phyloP scores from a whole-genome alignment of 2,113 vertebrate species.

The Podilymbus podiceps region DNA sequence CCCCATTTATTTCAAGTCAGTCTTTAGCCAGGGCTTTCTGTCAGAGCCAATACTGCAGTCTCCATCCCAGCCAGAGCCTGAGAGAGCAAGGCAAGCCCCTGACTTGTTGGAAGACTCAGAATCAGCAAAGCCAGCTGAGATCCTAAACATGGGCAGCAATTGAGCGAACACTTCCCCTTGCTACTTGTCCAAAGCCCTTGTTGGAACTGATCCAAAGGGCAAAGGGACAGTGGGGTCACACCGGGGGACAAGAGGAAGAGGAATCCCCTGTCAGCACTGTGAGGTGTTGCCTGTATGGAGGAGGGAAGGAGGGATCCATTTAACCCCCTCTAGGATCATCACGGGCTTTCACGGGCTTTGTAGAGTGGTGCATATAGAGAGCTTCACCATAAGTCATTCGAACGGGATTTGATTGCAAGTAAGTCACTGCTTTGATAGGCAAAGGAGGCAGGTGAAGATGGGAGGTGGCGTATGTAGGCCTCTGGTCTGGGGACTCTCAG shows the following conservation, averaged over 20 bases:
- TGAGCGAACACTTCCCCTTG: not conserved
- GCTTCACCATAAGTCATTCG: not conserved
- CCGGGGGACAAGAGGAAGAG: not conserved
- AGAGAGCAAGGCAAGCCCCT: not conserved
- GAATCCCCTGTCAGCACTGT: not conserved
- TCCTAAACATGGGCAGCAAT: not conserved
- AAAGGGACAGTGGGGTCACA: not conserved
- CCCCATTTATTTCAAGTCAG: not conserved
- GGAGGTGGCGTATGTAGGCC: not conserved
- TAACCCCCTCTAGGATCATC: not conserved
- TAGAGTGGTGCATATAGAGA: not conserved
- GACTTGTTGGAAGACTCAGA: not conserved
- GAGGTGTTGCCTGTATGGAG: not conserved
- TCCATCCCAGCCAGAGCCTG: not conserved
- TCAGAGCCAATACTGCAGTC: not conserved
- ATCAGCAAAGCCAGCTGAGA: not conserved
- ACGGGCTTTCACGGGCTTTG: not conserved
- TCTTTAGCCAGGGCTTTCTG: not conserved
- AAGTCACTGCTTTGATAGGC: not conserved
- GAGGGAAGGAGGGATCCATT: not conserved
- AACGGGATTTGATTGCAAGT: not conserved
- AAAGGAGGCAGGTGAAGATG: not conserved
- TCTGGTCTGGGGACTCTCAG: not conserved
- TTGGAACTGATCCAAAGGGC: fast-evolving
- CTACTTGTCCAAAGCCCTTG: not conserved